Evolutionary conservation across 2,888 invertebrate species (phyloP).

Genomic region (Norana najaformis): DNA sequence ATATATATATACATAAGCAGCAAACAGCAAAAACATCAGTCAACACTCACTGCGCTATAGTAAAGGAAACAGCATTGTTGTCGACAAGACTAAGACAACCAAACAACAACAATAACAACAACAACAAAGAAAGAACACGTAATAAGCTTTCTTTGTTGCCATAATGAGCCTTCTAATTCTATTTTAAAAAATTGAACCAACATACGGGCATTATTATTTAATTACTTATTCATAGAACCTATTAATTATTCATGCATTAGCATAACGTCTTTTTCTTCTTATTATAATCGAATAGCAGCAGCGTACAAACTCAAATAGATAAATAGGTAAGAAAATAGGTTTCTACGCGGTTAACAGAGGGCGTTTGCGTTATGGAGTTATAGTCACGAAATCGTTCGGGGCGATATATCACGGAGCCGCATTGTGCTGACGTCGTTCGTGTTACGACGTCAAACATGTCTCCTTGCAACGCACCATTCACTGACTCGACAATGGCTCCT

Average conservation of each 20-base stretch:
- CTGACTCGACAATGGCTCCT: neutral
- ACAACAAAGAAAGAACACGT: no score
- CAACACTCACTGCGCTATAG: no score
- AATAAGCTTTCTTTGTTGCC: no score
- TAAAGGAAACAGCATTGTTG: no score
- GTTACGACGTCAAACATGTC: slow-evolving; percentile 1
- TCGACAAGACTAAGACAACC: no score
- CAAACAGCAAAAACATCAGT: no score
- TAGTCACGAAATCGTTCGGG: neutral
- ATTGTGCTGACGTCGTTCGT: slow-evolving; percentile 13
- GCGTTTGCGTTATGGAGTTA: neutral
- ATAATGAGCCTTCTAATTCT: no score
- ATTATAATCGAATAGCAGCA: neutral
- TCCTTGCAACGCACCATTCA: neutral
- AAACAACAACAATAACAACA: no score
- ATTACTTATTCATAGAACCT: neutral
- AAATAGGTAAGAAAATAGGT: no score
- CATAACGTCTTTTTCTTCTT: neutral
- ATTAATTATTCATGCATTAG: neutral
- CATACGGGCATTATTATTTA: neutral
- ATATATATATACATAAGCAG: neutral
- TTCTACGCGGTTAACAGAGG: neutral
- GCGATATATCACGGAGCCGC: neutral
- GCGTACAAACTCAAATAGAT: neutral
- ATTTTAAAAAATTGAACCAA: neutral